These are phyloP conservation scores for Laodelphax striatellus DNA, from an alignment of 1,140 invertebrate species.

Conservation along the genomic window DNA sequence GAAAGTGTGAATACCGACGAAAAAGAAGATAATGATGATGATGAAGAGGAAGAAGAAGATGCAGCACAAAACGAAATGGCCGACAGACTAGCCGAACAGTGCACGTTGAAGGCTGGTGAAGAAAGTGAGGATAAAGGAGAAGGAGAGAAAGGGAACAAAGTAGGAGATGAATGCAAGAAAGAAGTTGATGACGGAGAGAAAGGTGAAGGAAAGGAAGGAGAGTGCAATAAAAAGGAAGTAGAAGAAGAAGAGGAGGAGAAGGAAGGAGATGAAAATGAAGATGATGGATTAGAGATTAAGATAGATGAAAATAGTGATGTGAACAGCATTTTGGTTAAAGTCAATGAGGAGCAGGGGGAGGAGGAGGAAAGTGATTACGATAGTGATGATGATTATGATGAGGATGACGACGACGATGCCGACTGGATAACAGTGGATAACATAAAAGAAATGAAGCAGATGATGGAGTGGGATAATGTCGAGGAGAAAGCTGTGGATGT, in stretches of 20 bases:
- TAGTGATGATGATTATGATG: conserved; percentile 18
- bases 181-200: conserved; percentile 28
- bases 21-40: too few relatives aligned
- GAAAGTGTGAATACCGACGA: too few relatives aligned
- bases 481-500: conserved; percentile 58
- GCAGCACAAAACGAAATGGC: too few relatives aligned
- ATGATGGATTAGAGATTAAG: conserved; percentile 7
- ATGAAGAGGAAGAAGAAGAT: conserved; percentile 5
- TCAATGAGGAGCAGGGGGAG: conserved; percentile 6
- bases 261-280: conserved; percentile 24
- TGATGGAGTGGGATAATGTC: conserved; percentile 45
- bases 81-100: conserved; percentile 21
- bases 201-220: conserved; percentile 24
- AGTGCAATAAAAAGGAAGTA: conserved; percentile 18
- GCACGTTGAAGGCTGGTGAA: conserved; percentile 9
- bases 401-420: conserved; percentile 46
- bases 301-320: conserved; percentile 10
- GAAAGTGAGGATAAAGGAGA: conserved; percentile 12
- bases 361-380: conserved; percentile 23
- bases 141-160: neutral
- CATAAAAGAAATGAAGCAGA: conserved; percentile 56
- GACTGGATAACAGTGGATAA: conserved; percentile 90
- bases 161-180: neutral
- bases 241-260: conserved; percentile 29
- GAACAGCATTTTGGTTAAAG: too few relatives aligned